Evolutionary conservation across 2,888 invertebrate genomes (phyloP).

Genomic region (Lucinisca nassula): DNA sequence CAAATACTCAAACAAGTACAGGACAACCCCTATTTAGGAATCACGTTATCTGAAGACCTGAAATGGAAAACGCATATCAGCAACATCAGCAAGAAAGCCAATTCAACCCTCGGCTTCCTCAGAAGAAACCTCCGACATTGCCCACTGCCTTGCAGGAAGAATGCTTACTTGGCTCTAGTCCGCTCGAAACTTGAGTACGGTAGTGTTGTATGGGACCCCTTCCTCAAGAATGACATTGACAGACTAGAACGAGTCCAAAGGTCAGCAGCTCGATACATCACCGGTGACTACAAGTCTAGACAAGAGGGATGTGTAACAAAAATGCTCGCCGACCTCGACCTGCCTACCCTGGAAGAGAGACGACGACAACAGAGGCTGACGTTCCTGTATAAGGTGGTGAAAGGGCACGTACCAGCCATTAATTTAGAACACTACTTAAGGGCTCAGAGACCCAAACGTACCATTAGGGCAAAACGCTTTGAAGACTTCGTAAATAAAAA

Average conservation of each 20-base stretch:
- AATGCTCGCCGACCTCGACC: no score
- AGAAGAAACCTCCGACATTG: slow-evolving; percentile 45
- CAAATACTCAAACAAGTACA: slow-evolving; percentile 25
- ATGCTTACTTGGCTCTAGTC: background rate
- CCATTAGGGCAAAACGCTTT: no score
- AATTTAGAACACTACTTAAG: no score
- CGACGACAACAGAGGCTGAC: no score
- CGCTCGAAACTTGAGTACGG: background rate
- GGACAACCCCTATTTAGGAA: slow-evolving; percentile 16
- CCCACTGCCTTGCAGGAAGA: slow-evolving; percentile 27
- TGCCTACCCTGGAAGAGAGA: no score
- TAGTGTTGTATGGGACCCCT: background rate
- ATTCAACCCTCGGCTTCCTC: slow-evolving; percentile 17
- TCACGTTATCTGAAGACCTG: slow-evolving; percentile 21
- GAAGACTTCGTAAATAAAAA: no score
- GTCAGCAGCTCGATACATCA: background rate
- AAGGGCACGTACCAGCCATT: no score
- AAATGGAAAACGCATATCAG: slow-evolving; percentile 50
- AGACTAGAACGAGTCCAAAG: background rate
- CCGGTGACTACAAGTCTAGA: background rate
- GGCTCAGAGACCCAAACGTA: no score
- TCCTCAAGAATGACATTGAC: background rate
- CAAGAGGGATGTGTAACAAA: no score
- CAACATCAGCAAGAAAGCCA: background rate
- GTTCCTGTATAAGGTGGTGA: no score